These are phyloP conservation scores for Drosophila tropicalis DNA, from an alignment of 1,140 invertebrate species.

Conservation along the genomic window DNA sequence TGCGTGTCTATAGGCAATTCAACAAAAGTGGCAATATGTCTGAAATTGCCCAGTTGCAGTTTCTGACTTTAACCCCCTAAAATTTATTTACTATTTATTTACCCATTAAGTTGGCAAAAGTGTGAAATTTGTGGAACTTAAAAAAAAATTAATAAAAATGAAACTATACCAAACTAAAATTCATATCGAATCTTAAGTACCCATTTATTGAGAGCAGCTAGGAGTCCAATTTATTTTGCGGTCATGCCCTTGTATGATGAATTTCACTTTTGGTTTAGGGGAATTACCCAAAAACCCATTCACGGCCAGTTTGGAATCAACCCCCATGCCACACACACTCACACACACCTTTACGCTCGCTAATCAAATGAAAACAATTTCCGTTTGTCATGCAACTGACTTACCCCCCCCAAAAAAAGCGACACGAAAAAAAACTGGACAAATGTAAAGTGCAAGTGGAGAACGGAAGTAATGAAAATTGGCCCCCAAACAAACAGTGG, in stretches of 20 bases:
- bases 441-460: conserved; percentile 23
- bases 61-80: conserved; percentile 52
- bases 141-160: background rate
- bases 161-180: background rate
- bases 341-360: conserved; percentile 20
- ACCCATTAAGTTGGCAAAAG: conserved; percentile 24
- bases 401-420: conserved; percentile 12
- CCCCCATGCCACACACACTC: conserved; percentile 5
- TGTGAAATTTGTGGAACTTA: background rate
- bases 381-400: conserved; percentile 31
- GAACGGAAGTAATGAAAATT: conserved; percentile 25
- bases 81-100: conserved; percentile 67
- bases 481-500: conserved; percentile 17
- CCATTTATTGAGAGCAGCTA: background rate
- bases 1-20: conserved; percentile 66
- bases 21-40: conserved; percentile 34
- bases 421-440: background rate
- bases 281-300: background rate
- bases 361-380: conserved; percentile 34
- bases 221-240: background rate
- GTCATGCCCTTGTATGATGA: conserved; percentile 11
- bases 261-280: conserved; percentile 1
- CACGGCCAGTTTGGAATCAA: background rate
- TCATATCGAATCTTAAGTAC: background rate
- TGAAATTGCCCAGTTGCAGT: conserved; percentile 64